These are phyloP conservation scores for Poeciliopsis infans DNA, from an alignment of 2,797 vertebrate species.

Conservation along the genomic window DNA sequence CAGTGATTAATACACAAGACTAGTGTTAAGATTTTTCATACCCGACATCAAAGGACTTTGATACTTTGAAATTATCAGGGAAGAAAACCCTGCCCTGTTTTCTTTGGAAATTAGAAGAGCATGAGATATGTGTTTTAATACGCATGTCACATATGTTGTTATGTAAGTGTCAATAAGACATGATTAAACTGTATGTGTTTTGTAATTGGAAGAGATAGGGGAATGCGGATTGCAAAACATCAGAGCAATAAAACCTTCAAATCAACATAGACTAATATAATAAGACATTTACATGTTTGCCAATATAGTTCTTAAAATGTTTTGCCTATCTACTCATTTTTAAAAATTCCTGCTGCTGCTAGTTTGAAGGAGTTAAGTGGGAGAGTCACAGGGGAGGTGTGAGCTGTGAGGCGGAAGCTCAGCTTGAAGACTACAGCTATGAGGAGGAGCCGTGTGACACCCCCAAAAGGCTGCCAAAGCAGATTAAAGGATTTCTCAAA, in stretches of 20 bases:
- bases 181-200: not conserved
- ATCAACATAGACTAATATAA: not conserved
- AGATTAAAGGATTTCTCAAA: too few relatives aligned
- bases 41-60: slow-evolving; percentile 44
- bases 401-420: too few relatives aligned
- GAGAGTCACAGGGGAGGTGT: too few relatives aligned
- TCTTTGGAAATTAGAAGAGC: slow-evolving; percentile 2
- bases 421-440: too few relatives aligned
- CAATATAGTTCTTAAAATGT: not conserved
- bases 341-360: too few relatives aligned
- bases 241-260: not conserved
- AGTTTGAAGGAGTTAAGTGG: too few relatives aligned
- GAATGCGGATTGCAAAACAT: not conserved
- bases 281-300: not conserved
- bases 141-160: not conserved
- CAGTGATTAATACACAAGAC: slow-evolving; percentile 47
- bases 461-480: too few relatives aligned
- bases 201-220: not conserved
- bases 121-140: slow-evolving; percentile 19
- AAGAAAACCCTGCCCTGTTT: slow-evolving; percentile 38
- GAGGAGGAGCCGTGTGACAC: too few relatives aligned
- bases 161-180: not conserved
- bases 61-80: slow-evolving; percentile 15
- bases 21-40: slow-evolving; percentile 41
- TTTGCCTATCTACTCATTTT: not conserved